Base-by-base conservation (phyloP, 2,113 vertebrate species). In the Tachysurus fulvidraco region DNA sequence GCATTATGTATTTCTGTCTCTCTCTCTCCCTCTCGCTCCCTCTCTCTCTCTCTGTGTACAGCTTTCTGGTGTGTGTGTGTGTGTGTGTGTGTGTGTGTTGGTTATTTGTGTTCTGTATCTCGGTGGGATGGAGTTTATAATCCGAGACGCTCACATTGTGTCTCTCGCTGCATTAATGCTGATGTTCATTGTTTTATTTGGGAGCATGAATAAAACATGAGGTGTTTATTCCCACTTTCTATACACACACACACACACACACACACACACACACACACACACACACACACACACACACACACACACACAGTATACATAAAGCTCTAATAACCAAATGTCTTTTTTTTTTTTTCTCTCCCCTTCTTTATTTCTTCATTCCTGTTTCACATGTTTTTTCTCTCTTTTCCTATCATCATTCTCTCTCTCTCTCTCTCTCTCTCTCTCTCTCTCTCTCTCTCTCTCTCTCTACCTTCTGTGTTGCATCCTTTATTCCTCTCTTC, bases 121-220 rank as follows among this genome's bases (percentile, higher is more conserved):
- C 6, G 17, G 11, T 65, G 21, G 1, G 50, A 69, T 57, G 78
- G 69, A 85, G 54, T 50, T 74, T 60, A 85, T 87, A 85, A 79
- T 87, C 64, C 36, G 57, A 50, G 79, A 19, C 60, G 19, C 81
- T 86, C 23, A 14, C 55, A 73, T 67, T 55, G 52, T 80, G 9
- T 57, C 57, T 73, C 69, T 91, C 78, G 41, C 54, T 60, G 82
- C 87, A 73, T 87, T 36, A 91, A 90, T 91, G 90, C 90, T 88
- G 88, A 92, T 88, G 83, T 84, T 79, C 73, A 57, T 91, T 91
- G 89, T 94, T 92, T 91, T 89, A 85, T 87, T 88, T 89, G n/a
- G 62, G 77, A 13, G 59, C 77, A 88, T 88, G 86, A 90, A 91
- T 88, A 88, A 86, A 88, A 87, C 30, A 84, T 81, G 25, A 88